Percentiles rank a stretch among this genome's conserved stretches.
Conservation (phyloP, 2,888 invertebrate genomes). For the Autographa gamma region DNA sequence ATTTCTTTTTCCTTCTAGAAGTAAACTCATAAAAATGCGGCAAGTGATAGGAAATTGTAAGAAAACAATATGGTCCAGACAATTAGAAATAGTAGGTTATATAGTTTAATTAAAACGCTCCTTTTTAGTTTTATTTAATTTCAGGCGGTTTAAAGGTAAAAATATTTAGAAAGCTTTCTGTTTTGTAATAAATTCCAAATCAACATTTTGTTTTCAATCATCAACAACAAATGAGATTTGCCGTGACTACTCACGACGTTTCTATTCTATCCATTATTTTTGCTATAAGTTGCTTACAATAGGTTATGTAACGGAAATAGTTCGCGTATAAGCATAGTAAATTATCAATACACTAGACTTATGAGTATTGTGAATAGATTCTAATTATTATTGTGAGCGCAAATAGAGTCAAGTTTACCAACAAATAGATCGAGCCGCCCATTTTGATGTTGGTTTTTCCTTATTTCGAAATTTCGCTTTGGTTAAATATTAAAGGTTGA, state of each 20-base stretch:
- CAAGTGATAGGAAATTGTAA: constrained; percentile 3
- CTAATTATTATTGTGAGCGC: constrained; percentile 8
- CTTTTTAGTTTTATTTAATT: too few relatives aligned
- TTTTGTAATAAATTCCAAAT: not conserved
- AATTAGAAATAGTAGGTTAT: too few relatives aligned
- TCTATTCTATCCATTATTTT: not conserved
- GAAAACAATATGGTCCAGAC: not conserved
- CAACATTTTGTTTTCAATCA: not conserved
- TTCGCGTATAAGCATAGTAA: constrained; percentile 27
- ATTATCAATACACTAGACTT: not conserved
- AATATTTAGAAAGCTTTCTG: not conserved
- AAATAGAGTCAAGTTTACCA: constrained; percentile 11
- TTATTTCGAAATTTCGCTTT: not conserved
- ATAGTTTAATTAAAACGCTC: too few relatives aligned
- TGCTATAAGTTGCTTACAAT: constrained; percentile 9
- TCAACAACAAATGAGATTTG: too few relatives aligned
- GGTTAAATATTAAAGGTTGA: not conserved
- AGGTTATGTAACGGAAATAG: constrained; percentile 32
- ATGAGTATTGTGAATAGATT: not conserved
- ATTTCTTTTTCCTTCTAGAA: too few relatives aligned
- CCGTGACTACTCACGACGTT: not conserved
- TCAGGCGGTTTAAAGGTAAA: too few relatives aligned
- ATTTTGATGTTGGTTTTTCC: not conserved
- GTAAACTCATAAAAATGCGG: too few relatives aligned
- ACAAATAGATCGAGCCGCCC: constrained; percentile 16